Percentiles rank a stretch among this genome's conserved stretches.
Conservation (phyloP, 2,797 vertebrate species). For the Acanthopagrus latus region DNA sequence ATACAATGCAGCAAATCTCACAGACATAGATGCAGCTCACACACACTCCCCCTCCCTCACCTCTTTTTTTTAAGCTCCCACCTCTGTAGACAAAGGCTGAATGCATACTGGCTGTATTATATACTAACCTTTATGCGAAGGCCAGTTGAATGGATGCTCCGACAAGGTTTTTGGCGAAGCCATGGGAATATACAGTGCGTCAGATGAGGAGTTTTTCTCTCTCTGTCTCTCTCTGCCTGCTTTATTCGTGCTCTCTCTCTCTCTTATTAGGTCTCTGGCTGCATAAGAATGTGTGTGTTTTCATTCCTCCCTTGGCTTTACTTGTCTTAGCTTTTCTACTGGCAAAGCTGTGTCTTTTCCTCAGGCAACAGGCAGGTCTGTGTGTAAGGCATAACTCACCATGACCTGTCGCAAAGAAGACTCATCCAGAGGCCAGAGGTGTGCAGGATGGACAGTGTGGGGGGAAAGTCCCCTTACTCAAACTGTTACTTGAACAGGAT, state of each 20-base stretch:
- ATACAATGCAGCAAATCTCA: conserved; percentile 22
- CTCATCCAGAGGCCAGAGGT: conserved; percentile 17
- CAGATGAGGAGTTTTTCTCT: conserved; percentile 26
- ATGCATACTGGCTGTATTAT: conserved; percentile 39
- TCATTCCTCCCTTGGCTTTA: conserved; percentile 27
- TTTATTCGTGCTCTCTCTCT: conserved; percentile 17
- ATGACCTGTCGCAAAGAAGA: conserved; percentile 23
- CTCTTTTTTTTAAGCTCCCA: conserved; percentile 1
- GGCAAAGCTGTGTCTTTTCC: conserved; percentile 47
- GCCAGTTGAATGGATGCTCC: conserved; percentile 57
- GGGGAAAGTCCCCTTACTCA: neutral
- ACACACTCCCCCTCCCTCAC: neutral
- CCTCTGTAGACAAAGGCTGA: conserved; percentile 46
- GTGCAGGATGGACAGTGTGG: neutral
- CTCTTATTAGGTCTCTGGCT: conserved; percentile 35
- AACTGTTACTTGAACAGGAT: neutral
- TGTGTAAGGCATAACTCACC: conserved; percentile 28
- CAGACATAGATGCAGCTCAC: conserved; percentile 4
- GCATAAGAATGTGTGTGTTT: conserved; percentile 36
- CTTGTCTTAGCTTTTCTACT: conserved; percentile 43
- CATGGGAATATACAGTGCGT: conserved; percentile 37
- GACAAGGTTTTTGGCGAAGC: conserved; percentile 54
- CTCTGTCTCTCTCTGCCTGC: neutral
- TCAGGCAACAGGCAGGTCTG: conserved; percentile 38
- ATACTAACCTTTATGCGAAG: conserved; percentile 34